A percentile compares a stretch with the other conserved stretches of the same genome.
These are phyloP conservation scores for Equus quagga DNA, from an alignment of 2,113 vertebrate genomes.

Conservation along the genomic window DNA sequence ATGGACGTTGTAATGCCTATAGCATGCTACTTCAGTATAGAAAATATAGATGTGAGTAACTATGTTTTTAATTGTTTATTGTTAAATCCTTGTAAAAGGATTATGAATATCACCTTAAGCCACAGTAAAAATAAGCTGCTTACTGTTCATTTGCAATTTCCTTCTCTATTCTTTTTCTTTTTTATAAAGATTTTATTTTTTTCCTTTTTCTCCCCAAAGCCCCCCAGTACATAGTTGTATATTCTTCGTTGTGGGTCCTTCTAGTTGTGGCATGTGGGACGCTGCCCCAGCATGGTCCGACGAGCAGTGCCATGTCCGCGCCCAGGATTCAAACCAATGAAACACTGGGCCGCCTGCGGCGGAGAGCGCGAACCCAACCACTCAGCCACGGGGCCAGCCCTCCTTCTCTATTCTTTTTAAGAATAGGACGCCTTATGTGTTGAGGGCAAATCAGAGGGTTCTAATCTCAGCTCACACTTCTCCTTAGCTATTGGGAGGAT, in stretches of 20 bases:
- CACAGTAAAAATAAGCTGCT: background rate
- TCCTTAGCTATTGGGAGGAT: background rate
- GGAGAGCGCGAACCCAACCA: no score
- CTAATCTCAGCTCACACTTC: background rate
- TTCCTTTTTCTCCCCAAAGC: no score
- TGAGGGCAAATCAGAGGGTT: background rate
- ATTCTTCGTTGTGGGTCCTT: no score
- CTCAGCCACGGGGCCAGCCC: no score
- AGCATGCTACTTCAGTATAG: background rate
- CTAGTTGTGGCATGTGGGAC: no score
- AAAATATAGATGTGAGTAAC: slow-evolving; percentile 3
- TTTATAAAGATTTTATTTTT: no score
- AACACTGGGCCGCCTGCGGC: no score
- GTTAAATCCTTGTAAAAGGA: background rate
- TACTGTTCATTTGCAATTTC: background rate
- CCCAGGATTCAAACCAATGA: no score
- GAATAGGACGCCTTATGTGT: no score
- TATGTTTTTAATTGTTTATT: background rate
- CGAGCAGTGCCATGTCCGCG: no score
- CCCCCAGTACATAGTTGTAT: no score
- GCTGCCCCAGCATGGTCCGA: no score
- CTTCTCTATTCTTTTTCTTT: background rate
- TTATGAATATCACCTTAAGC: background rate
- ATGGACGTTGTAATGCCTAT: background rate
- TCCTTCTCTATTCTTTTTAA: background rate